Evolutionary conservation across 2,113 vertebrate genomes (phyloP).

Genomic region (Scalopus aquaticus): DNA sequence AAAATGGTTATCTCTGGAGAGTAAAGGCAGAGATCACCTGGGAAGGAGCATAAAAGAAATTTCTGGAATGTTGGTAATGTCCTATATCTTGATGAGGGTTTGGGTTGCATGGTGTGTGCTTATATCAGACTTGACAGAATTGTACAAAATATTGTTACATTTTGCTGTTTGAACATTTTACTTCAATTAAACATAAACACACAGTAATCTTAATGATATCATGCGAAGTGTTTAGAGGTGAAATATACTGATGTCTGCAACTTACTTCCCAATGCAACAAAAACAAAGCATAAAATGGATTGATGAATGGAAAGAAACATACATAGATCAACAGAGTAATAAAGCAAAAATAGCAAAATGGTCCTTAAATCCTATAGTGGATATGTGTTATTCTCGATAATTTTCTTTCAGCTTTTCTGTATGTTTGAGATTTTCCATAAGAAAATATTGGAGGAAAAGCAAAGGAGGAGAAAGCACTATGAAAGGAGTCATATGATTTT

Average conservation of each 20-base stretch:
- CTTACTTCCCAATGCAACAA: neutral
- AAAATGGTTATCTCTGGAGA: neutral
- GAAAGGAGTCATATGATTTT: neutral
- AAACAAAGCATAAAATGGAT: neutral
- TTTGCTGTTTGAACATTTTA: neutral
- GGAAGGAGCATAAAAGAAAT: neutral
- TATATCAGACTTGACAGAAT: neutral
- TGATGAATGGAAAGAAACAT: neutral
- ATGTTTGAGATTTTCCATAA: constrained; percentile 28
- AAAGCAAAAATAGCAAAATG: neutral
- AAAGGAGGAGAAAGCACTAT: neutral
- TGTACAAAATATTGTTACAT: neutral
- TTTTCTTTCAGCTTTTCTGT: constrained; percentile 17
- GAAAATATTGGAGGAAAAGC: neutral
- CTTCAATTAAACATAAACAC: neutral
- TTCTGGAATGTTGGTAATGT: neutral
- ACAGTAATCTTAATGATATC: neutral
- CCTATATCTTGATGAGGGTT: neutral
- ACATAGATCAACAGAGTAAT: neutral
- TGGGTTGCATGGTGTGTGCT: neutral
- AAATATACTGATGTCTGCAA: neutral
- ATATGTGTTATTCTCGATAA: neutral
- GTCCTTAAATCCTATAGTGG: neutral
- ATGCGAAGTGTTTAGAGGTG: neutral
- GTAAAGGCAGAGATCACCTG: neutral